Evolutionary conservation across 2,888 invertebrate species (phyloP).

Genomic region (Volucella inflata): DNA sequence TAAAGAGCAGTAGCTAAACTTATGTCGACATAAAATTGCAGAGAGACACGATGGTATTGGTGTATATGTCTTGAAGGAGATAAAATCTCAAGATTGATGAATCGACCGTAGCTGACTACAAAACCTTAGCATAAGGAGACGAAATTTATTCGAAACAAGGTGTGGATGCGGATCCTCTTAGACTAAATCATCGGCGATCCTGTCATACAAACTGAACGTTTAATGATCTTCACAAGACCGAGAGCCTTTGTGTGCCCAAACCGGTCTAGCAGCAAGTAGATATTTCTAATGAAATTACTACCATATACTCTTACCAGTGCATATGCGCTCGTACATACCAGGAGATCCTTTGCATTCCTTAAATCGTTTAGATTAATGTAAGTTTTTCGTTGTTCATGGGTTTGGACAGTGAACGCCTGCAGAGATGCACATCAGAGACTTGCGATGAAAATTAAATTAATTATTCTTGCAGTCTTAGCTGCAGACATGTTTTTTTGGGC

Average conservation of each 20-base stretch:
- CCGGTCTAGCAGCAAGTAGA: slow-evolving; percentile 24
- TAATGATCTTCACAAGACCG: slow-evolving; percentile 38
- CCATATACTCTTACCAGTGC: too few species aligned
- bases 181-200: slow-evolving; percentile 51
- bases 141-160: slow-evolving; percentile 33
- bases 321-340: slow-evolving; percentile 3
- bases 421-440: slow-evolving; percentile 42
- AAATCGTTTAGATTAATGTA: slow-evolving; percentile 51
- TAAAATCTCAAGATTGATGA: slow-evolving; percentile 54
- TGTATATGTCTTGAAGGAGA: slow-evolving; percentile 8
- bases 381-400: slow-evolving; percentile 30
- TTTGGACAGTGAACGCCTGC: slow-evolving; percentile 41
- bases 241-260: background rate
- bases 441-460: slow-evolving; percentile 59
- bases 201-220: slow-evolving; percentile 65
- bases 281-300: slow-evolving; percentile 47
- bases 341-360: slow-evolving; percentile 28
- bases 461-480: slow-evolving; percentile 43
- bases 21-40: slow-evolving; percentile 42
- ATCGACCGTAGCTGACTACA: background rate
- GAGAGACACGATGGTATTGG: background rate
- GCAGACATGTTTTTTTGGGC: slow-evolving; percentile 23
- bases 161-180: slow-evolving; percentile 24
- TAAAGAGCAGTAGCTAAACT: slow-evolving; percentile 32
- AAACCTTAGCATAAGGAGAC: slow-evolving; percentile 27